Percentiles rank a stretch among this genome's conserved stretches.
Conservation (phyloP, 2,797 vertebrate species). For the Lophotriccus pileatus region DNA sequence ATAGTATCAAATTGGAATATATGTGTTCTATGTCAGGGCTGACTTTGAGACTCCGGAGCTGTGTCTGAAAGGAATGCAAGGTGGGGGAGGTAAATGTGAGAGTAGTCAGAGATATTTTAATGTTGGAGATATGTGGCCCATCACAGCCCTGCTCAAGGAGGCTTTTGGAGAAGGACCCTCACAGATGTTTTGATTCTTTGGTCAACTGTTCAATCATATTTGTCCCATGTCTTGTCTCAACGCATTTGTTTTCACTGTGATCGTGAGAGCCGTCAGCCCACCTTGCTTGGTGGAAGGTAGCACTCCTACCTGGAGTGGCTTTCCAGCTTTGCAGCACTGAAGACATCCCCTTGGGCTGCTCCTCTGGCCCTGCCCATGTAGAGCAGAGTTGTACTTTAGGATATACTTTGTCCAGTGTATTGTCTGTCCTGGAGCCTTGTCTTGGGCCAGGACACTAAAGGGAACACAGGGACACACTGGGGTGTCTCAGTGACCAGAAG, state of each 20-base stretch:
- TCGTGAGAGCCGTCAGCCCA: neutral
- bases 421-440: neutral
- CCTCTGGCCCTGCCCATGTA: neutral
- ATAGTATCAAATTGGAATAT: neutral
- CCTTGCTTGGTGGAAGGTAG: neutral
- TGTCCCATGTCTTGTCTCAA: neutral
- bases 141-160: neutral
- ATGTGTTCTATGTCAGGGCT: neutral
- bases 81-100: neutral
- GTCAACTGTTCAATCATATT: neutral
- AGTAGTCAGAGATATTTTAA: neutral
- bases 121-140: neutral
- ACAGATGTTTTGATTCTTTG: neutral
- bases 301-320: neutral
- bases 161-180: neutral
- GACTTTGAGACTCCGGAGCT: neutral
- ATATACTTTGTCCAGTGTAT: neutral
- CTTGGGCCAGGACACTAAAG: neutral
- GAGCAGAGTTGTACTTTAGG: neutral
- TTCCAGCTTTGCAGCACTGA: neutral
- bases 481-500: neutral
- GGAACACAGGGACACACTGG: accelerated
- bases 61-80: neutral
- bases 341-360: neutral
- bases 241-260: neutral